phyloP scores from a whole-genome alignment of 2,797 vertebrate species.

The Chloroceryle inda region DNA sequence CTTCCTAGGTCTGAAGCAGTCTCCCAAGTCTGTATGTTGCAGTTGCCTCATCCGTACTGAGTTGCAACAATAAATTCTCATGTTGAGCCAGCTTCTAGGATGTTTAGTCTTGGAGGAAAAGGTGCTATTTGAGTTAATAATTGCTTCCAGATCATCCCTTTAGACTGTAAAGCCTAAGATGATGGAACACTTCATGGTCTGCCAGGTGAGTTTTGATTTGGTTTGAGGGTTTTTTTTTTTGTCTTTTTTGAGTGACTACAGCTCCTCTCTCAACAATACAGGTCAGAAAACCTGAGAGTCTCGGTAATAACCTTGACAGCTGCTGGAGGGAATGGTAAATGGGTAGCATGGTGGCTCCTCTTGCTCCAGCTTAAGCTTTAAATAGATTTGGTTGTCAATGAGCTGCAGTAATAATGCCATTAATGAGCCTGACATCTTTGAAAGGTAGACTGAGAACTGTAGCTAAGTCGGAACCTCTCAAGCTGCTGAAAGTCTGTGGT shows the following conservation, averaged over 20 bases:
- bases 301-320: neutral
- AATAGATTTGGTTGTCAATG: neutral
- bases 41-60: neutral
- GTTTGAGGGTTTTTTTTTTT: neutral
- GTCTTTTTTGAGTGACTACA: neutral
- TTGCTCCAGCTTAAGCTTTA: neutral
- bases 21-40: rapidly evolving
- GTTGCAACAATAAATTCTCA: neutral
- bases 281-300: neutral
- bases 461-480: neutral
- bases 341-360: neutral
- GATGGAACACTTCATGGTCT: neutral
- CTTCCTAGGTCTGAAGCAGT: neutral
- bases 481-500: neutral
- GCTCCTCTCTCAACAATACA: neutral
- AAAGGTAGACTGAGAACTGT: neutral
- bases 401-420: neutral
- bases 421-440: neutral
- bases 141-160: neutral
- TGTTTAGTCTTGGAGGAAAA: neutral
- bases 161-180: neutral
- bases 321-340: neutral
- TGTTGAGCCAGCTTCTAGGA: neutral
- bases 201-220: neutral
- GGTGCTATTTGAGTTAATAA: neutral